Evolutionary conservation across 2,888 invertebrate species (phyloP), one percentile per base, ranked within the genome.

Genomic region (Lepetodrilus schrolli): DNA sequence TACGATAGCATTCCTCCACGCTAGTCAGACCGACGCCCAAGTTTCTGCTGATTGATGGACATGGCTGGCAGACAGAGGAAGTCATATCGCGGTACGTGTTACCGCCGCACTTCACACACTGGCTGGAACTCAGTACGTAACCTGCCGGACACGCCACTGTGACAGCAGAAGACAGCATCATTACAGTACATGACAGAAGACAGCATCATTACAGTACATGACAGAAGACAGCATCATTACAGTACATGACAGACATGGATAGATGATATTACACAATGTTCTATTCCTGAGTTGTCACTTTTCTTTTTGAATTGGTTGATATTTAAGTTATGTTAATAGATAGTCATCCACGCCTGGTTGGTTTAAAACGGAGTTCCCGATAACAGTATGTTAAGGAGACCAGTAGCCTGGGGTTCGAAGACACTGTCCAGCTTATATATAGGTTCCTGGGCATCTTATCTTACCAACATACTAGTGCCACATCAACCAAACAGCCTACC

Each of bases 131-230:
- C 66, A 48, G 37, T 50, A 74, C 76, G 37, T 82, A 78, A 3
- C 84, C 84, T 1, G 74, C 20, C 4, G 84, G 82, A 70, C 85
- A 85, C 5, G 74, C 66, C 73, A 83, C 85, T 85, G 74, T 5
- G 30, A 21, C 1, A 13, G 10, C 1, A 49, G 34, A 48, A 23
- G 72, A 50, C 2, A 37, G 38, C 13, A 3, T 20, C 30, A 21
- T 21, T 34, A 8, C n/a, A 49, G 4, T 21, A 30, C 68, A 21
- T 2, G 21, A 20, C 1, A 49, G 34, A 48, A 23, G 72, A 50
- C 2, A 37, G 38, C 13, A 3, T 20, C 30, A 21, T 21, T 34
- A 8, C 47, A 30, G 4, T 21, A 30, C 68, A 21, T 2, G 21
- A 20, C 1, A 49, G 34, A 48, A 23, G 72, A 50, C 2, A 37